Percentiles rank a stretch among this genome's conserved stretches.
Conservation (phyloP, 2,797 vertebrate genomes). For the Lithobates sylvaticus region DNA sequence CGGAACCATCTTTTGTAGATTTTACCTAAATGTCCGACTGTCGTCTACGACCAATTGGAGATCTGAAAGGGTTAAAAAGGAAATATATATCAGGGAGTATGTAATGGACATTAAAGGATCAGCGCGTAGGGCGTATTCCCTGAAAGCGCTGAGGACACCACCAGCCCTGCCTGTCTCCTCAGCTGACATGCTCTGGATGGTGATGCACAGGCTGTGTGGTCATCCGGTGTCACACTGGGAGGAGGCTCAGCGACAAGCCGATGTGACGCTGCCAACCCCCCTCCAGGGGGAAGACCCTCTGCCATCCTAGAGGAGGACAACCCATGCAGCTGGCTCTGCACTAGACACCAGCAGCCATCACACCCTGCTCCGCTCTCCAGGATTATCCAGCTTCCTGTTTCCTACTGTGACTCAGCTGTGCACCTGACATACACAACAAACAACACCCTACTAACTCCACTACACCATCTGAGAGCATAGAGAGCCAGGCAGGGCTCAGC, state of each 20-base stretch:
- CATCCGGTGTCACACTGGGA: too few relatives aligned
- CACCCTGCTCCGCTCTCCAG: not conserved
- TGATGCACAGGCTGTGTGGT: too few relatives aligned
- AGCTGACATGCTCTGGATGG: too few relatives aligned
- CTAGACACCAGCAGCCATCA: not conserved
- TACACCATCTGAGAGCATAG: not conserved
- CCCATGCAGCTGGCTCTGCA: slow-evolving; percentile 1
- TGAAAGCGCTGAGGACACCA: too few relatives aligned
- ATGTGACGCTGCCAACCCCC: not conserved
- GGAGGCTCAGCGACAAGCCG: not conserved
- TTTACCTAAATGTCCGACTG: too few relatives aligned
- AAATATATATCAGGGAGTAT: too few relatives aligned
- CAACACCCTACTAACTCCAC: not conserved
- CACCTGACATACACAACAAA: slow-evolving; percentile 2
- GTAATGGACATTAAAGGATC: too few relatives aligned
- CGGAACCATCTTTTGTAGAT: too few relatives aligned
- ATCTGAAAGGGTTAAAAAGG: too few relatives aligned
- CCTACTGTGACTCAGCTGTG: slow-evolving; percentile 11
- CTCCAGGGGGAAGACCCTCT: not conserved
- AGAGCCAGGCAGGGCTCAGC: not conserved
- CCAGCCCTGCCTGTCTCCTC: too few relatives aligned
- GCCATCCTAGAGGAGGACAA: not conserved
- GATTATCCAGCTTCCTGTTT: slow-evolving; percentile 31
- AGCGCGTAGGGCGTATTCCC: too few relatives aligned
- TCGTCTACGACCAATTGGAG: too few relatives aligned